Conservation (phyloP, 2,888 invertebrate genomes). For the Encarsia formosa region DNA sequence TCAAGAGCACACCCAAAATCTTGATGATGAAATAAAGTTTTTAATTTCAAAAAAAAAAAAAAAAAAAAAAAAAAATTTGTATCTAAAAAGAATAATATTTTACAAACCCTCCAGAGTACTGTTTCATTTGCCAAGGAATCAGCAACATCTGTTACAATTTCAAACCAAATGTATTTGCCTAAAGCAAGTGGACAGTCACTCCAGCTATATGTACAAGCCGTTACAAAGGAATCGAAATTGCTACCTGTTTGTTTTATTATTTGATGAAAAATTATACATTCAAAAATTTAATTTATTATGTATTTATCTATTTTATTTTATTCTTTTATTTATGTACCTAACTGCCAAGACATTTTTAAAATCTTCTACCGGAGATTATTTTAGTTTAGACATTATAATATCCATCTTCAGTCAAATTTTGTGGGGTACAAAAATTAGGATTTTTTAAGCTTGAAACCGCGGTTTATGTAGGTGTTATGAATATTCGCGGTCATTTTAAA, state of each 20-base stretch:
- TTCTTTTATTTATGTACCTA: no score
- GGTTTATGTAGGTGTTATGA: no score
- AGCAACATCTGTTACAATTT: conserved; percentile 44
- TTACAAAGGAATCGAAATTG: conserved; percentile 40
- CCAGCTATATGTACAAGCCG: conserved; percentile 40
- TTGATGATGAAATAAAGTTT: conserved; percentile 23
- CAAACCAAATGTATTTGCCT: conserved; percentile 42
- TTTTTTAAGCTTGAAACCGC: no score
- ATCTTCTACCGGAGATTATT: no score
- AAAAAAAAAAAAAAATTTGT: background rate
- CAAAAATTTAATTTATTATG: no score
- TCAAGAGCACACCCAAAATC: conserved; percentile 34
- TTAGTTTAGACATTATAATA: no score
- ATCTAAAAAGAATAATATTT: conserved; percentile 1
- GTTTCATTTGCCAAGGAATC: conserved; percentile 40
- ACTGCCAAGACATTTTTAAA: no score
- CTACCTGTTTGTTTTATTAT: conserved; percentile 35
- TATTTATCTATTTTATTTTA: no score
- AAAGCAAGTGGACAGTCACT: conserved; percentile 39
- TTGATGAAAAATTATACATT: background rate
- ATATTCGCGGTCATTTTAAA: no score
- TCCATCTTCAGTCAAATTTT: no score
- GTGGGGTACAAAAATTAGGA: no score
- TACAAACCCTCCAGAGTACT: conserved; percentile 38
- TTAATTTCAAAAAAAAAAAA: background rate